Evolutionary conservation across 2,888 invertebrate genomes (phyloP).

Genomic region (Melanchra persicariae): DNA sequence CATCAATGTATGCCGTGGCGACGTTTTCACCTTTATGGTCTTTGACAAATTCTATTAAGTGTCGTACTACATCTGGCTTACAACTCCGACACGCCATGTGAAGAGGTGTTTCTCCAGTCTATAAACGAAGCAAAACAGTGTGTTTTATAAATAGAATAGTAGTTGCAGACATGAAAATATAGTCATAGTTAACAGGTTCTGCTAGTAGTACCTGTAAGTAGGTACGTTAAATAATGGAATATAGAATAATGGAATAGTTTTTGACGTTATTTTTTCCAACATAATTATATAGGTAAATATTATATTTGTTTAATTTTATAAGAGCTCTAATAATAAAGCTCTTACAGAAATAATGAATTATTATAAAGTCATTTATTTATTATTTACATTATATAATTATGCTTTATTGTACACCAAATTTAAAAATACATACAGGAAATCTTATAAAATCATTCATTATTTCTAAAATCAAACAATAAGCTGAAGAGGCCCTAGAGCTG

Average conservation of each 20-base stretch:
- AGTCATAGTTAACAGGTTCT: neutral
- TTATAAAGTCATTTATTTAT: too few relatives aligned
- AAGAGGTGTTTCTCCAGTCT: slow-evolving; percentile 98
- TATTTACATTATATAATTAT: too few relatives aligned
- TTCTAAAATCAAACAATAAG: neutral
- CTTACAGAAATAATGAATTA: too few relatives aligned
- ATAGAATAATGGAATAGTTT: neutral
- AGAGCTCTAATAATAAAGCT: too few relatives aligned
- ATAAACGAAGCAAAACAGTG: slow-evolving; percentile 51
- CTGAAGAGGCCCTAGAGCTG: neutral
- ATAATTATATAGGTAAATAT: neutral
- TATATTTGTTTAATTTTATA: neutral
- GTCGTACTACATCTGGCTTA: slow-evolving; percentile 95
- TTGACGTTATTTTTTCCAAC: neutral
- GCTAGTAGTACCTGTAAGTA: too few relatives aligned
- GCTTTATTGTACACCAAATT: too few relatives aligned
- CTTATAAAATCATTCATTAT: neutral
- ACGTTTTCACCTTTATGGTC: slow-evolving; percentile 94
- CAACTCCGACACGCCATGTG: slow-evolving; percentile 98
- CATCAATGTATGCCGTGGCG: slow-evolving; percentile 96
- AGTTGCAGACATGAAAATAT: neutral
- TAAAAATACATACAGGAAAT: too few relatives aligned
- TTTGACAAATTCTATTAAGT: slow-evolving; percentile 96
- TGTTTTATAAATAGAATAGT: neutral
- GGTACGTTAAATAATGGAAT: too few relatives aligned